These are phyloP conservation scores for Gymnocheta viridis DNA, from an alignment of 2,888 invertebrate species.

Conservation along the genomic window DNA sequence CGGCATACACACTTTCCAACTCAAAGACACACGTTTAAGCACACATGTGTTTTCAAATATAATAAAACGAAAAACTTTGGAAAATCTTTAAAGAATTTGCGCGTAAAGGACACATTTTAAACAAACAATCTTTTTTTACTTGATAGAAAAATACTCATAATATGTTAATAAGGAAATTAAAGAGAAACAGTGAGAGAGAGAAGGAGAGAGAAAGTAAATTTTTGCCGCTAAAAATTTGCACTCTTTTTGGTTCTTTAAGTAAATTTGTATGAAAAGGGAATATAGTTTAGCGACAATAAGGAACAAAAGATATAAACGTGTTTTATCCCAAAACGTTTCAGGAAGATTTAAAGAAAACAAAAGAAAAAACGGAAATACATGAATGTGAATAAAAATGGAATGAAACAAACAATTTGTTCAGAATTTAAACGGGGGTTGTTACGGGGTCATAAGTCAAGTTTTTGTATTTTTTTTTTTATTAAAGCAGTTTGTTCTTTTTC, in stretches of 20 bases:
- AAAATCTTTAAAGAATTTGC: slow-evolving; percentile 59
- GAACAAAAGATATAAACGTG: background rate
- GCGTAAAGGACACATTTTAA: slow-evolving; percentile 52
- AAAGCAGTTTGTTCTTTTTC: slow-evolving; percentile 4
- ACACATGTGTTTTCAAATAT: slow-evolving; percentile 40
- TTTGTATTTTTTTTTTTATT: background rate
- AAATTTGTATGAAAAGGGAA: slow-evolving; percentile 27
- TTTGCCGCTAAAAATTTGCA: slow-evolving; percentile 55
- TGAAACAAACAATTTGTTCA: slow-evolving; percentile 38
- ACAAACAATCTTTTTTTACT: slow-evolving; percentile 5
- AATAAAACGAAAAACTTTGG: slow-evolving; percentile 27
- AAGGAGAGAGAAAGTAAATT: slow-evolving; percentile 5
- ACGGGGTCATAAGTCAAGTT: background rate
- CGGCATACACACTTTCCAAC: slow-evolving; percentile 70
- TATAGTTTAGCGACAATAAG: slow-evolving; percentile 15
- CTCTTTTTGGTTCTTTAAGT: slow-evolving; percentile 30
- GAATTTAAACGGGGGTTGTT: slow-evolving; percentile 14
- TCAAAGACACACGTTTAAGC: slow-evolving; percentile 26
- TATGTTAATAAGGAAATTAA: background rate
- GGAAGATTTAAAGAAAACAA: slow-evolving; percentile 5
- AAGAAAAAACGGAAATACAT: slow-evolving; percentile 28
- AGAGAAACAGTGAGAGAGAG: background rate
- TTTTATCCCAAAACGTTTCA: slow-evolving; percentile 32
- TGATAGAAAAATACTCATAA: background rate
- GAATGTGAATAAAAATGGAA: slow-evolving; percentile 14